phyloP scores from a whole-genome alignment of 2,888 invertebrate species.

The Nephrotoma flavescens region DNA sequence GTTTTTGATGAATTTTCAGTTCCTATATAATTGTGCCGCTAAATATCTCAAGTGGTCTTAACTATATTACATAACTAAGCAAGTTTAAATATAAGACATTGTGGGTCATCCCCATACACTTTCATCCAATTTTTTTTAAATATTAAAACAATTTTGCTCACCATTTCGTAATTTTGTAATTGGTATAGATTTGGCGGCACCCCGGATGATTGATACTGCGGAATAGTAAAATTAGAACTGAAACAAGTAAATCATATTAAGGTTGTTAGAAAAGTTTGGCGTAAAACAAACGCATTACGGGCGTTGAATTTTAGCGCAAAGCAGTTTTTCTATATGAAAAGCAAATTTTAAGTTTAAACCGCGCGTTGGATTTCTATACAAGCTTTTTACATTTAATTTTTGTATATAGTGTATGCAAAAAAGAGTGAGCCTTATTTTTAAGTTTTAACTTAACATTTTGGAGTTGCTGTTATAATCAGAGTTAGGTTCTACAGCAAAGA shows the following conservation, averaged over 20 bases:
- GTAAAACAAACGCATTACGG: not conserved
- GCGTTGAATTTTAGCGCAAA: not conserved
- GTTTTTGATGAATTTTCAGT: not conserved
- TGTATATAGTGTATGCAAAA: not conserved
- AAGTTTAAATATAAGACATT: not conserved
- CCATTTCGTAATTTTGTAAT: not conserved
- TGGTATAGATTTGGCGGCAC: not conserved
- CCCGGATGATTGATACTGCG: not conserved
- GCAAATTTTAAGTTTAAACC: not conserved
- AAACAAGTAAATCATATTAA: not conserved
- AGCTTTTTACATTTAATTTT: not conserved
- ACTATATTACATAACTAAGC: not conserved
- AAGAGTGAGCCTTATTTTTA: not conserved
- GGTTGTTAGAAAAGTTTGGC: not conserved
- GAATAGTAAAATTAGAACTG: not conserved
- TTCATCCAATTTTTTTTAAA: not conserved
- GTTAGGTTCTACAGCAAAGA: too few relatives aligned
- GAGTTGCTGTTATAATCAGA: not conserved
- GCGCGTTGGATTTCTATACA: not conserved
- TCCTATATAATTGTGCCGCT: not conserved
- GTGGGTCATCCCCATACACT: not conserved
- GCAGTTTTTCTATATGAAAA: not conserved
- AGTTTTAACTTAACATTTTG: not conserved
- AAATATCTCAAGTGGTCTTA: not conserved
- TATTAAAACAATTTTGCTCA: not conserved